Evolutionary conservation across 2,888 invertebrate genomes (phyloP).

Genomic region (Priocnemis perturbator): DNA sequence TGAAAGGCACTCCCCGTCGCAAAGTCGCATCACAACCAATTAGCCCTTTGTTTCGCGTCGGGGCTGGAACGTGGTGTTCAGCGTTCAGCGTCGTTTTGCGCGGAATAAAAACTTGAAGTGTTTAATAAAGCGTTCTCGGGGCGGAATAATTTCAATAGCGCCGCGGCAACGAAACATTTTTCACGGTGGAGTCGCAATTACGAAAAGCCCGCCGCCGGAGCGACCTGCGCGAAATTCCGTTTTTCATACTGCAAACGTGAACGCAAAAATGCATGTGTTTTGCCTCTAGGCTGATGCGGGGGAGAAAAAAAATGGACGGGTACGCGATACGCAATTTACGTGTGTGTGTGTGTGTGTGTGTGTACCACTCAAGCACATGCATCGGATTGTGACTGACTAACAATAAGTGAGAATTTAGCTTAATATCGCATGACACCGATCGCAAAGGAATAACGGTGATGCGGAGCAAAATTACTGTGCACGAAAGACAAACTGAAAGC

Average conservation of each 20-base stretch:
- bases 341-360: too few relatives aligned
- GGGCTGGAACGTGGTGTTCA: too few relatives aligned
- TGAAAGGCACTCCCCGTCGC: too few relatives aligned
- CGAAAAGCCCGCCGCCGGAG: neutral
- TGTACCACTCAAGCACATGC: constrained; percentile 32
- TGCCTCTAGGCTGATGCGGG: constrained; percentile 32
- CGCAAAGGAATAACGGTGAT: constrained; percentile 6
- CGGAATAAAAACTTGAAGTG: too few relatives aligned
- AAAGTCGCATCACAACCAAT: too few relatives aligned
- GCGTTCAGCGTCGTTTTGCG: too few relatives aligned
- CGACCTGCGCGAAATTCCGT: constrained; percentile 41
- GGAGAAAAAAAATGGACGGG: constrained; percentile 15
- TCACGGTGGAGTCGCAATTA: too few relatives aligned
- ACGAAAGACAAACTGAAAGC: constrained; percentile 18
- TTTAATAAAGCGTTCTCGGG: too few relatives aligned
- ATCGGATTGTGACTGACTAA: constrained; percentile 11
- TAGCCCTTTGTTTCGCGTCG: too few relatives aligned
- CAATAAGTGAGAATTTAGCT: constrained; percentile 3
- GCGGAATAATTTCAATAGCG: neutral
- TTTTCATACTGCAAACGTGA: neutral
- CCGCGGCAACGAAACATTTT: neutral
- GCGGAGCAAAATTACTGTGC: constrained; percentile 24
- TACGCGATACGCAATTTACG: neutral
- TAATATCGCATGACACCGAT: constrained; percentile 22
- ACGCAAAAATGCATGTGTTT: neutral